Evolutionary conservation across 2,797 vertebrate genomes (phyloP).

Genomic region (Lindbergichthys nudifrons): DNA sequence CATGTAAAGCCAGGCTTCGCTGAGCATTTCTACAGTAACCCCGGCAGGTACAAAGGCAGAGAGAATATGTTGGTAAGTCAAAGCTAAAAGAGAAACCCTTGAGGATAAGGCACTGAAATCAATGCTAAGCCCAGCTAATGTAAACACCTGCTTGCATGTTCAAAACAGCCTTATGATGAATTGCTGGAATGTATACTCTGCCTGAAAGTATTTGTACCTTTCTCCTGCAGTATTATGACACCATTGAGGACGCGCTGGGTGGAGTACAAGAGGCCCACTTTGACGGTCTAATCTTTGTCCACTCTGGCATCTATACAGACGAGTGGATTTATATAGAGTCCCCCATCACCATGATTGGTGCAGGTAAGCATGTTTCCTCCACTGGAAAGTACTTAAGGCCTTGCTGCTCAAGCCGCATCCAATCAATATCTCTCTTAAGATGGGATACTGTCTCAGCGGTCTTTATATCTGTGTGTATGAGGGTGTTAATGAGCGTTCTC

Average conservation of each 20-base stretch:
- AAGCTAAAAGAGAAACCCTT: background rate
- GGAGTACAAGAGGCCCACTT: conserved; percentile 99
- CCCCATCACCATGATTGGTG: conserved; percentile 99
- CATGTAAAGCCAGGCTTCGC: conserved; percentile 99
- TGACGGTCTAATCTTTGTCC: conserved; percentile 99
- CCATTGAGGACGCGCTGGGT: conserved; percentile 97
- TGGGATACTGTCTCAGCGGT: background rate
- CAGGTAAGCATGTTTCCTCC: conserved; percentile 85
- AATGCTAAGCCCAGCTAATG: conserved; percentile 17
- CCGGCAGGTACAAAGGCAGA: conserved; percentile 98
- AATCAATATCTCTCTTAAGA: conserved; percentile 26
- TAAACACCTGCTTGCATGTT: conserved; percentile 15
- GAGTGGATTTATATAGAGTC: conserved; percentile 99
- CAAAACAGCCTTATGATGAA: background rate
- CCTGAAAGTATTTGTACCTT: conserved; percentile 37
- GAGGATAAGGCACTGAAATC: background rate
- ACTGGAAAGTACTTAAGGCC: conserved; percentile 6
- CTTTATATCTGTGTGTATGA: conserved; percentile 16
- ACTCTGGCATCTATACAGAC: conserved; percentile 99
- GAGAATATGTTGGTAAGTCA: conserved; percentile 99
- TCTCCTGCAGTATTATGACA: conserved; percentile 94
- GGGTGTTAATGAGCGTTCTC: conserved; percentile 16
- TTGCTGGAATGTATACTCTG: background rate
- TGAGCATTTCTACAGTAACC: conserved; percentile 99
- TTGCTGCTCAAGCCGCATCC: conserved; percentile 6